These are phyloP conservation scores for Chanos chanos DNA, from an alignment of 2,797 vertebrate genomes.

Conservation along the genomic window DNA sequence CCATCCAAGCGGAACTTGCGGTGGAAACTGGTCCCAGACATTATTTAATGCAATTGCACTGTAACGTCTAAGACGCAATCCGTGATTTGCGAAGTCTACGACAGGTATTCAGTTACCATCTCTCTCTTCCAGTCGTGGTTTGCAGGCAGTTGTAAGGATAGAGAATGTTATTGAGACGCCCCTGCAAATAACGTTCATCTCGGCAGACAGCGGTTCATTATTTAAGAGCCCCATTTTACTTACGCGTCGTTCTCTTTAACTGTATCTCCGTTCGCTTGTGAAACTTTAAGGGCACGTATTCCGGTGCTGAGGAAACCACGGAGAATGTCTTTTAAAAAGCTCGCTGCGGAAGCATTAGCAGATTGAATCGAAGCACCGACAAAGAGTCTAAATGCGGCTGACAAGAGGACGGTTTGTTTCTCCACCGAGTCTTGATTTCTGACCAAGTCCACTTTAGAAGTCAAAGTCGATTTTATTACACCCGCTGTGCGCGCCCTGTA, in stretches of 20 bases:
- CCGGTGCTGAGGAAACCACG: conserved; percentile 1
- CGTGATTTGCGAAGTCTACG: no score
- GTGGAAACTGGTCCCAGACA: no score
- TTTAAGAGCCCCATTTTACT: conserved; percentile 8
- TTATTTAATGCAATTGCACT: no score
- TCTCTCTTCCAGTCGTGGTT: background rate
- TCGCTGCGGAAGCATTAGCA: background rate
- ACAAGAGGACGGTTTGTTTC: no score
- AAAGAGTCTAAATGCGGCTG: no score
- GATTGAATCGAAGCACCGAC: background rate
- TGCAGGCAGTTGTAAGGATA: background rate
- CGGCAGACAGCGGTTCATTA: conserved; percentile 8
- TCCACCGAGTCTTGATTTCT: no score
- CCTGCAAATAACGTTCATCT: conserved; percentile 23
- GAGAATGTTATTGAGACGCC: background rate
- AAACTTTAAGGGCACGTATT: conserved; percentile 15
- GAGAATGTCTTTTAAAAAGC: background rate
- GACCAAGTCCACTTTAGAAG: no score
- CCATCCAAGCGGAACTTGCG: no score
- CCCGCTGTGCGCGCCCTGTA: no score
- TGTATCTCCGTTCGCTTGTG: conserved; percentile 7
- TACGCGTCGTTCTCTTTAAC: background rate
- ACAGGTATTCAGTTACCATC: background rate
- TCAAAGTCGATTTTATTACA: no score
- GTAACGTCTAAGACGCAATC: no score